Evolutionary conservation across 2,888 invertebrate species (phyloP).

Genomic region (Thelaira solivaga): DNA sequence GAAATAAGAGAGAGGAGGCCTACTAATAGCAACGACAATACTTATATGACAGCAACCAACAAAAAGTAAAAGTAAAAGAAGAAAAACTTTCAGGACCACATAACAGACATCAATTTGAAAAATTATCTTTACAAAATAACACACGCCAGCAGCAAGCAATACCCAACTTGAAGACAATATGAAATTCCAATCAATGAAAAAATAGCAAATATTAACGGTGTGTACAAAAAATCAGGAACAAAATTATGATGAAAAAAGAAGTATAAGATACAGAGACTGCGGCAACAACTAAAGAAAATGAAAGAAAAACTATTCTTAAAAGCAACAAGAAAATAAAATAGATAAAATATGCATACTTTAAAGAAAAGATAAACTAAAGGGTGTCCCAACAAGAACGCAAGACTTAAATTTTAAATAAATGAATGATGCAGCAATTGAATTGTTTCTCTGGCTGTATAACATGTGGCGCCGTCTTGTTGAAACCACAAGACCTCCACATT

Average conservation of each 20-base stretch:
- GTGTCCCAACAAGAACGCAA: no score
- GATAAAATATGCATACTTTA: no score
- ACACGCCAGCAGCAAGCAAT: constrained; percentile 17
- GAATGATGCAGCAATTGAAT: no score
- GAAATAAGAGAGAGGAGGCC: not conserved
- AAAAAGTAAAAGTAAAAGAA: not conserved
- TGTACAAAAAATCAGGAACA: no score
- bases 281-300: not conserved
- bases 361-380: no score
- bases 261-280: not conserved
- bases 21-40: not conserved
- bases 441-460: no score
- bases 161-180: not conserved
- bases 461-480: no score
- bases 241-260: no score
- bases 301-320: no score
- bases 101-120: constrained; percentile 61
- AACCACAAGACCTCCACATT: no score
- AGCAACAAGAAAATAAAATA: no score
- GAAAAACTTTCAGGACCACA: constrained; percentile 49
- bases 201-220: not conserved
- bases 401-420: no score
- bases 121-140: constrained; percentile 46
- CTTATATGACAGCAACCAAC: not conserved
- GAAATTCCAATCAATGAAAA: not conserved